Evolutionary conservation across 1,140 invertebrate species (phyloP).

Genomic region (Chymomyza costata): DNA sequence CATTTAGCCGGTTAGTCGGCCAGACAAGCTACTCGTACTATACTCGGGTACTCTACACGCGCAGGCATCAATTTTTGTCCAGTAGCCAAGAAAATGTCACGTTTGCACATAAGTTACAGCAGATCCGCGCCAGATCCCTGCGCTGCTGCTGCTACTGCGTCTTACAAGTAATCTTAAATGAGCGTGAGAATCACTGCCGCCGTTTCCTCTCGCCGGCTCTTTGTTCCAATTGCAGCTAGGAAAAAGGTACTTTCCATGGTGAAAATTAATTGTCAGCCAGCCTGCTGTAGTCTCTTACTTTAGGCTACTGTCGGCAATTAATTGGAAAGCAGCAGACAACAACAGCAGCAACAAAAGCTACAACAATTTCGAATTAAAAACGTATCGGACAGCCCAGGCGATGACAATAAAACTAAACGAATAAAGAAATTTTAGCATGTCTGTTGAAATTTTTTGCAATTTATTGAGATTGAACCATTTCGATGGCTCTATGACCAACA

Average conservation of each 20-base stretch:
- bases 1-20: conserved; percentile 12
- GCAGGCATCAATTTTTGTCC: conserved; percentile 70
- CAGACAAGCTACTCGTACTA: conserved; percentile 24
- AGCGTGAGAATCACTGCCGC: conserved; percentile 55
- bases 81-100: conserved; percentile 73
- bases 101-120: conserved; percentile 68
- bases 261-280: conserved; percentile 64
- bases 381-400: neutral
- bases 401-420: too few relatives aligned
- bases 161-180: conserved; percentile 11
- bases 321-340: conserved; percentile 49
- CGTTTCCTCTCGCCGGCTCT: neutral
- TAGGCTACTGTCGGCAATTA: conserved; percentile 34
- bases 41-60: conserved; percentile 1
- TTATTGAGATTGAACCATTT: too few relatives aligned
- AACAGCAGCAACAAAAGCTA: too few relatives aligned
- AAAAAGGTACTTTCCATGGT: conserved; percentile 68
- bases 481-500: too few relatives aligned
- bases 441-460: neutral
- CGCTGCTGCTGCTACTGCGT: neutral
- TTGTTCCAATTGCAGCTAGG: conserved; percentile 12
- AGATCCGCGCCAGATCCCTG: conserved; percentile 32
- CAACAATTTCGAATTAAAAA: neutral
- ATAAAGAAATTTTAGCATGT: neutral
- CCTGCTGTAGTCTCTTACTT: conserved; percentile 24